These are phyloP conservation scores for Agrotis ipsilon DNA, from an alignment of 2,888 invertebrate species.

Conservation along the genomic window DNA sequence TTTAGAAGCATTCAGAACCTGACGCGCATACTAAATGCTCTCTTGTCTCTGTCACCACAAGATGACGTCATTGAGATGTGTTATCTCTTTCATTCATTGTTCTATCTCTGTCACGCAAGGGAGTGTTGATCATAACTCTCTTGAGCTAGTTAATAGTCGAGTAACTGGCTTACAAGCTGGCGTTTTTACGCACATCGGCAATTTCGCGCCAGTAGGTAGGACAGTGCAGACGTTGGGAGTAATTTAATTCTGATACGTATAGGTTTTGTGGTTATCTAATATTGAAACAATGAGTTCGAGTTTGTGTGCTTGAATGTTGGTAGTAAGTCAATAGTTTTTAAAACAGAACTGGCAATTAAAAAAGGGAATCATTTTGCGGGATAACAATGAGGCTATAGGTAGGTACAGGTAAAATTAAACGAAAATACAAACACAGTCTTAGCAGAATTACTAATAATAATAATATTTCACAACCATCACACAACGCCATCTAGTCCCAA, in stretches of 20 bases:
- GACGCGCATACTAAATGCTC: slow-evolving; percentile 43
- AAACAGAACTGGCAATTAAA: too few species aligned
- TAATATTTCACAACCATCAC: too few species aligned
- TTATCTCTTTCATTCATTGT: slow-evolving; percentile 24
- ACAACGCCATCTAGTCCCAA: too few species aligned
- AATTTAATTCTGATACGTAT: slow-evolving; percentile 21
- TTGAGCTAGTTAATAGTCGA: slow-evolving; percentile 59
- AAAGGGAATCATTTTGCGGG: too few species aligned
- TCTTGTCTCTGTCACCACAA: slow-evolving; percentile 12
- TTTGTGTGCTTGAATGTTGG: neutral
- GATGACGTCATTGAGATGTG: slow-evolving; percentile 18
- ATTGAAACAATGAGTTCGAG: neutral
- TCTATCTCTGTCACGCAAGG: slow-evolving; percentile 30
- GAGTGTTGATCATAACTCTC: slow-evolving; percentile 40
- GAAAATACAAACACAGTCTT: too few species aligned
- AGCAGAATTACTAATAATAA: too few species aligned
- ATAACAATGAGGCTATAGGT: too few species aligned
- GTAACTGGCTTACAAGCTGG: slow-evolving; percentile 66
- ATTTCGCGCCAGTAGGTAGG: slow-evolving; percentile 15
- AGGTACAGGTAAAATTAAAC: too few species aligned
- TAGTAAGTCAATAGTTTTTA: neutral
- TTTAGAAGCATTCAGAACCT: slow-evolving; percentile 35
- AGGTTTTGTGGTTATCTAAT: slow-evolving; percentile 10
- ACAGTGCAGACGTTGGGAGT: slow-evolving; percentile 26
- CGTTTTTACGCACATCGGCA: slow-evolving; percentile 48